Percentiles rank a stretch among this genome's conserved stretches.
These are phyloP conservation scores for Diaprepes abbreviatus DNA, from an alignment of 2,888 invertebrate genomes.

Conservation along the genomic window DNA sequence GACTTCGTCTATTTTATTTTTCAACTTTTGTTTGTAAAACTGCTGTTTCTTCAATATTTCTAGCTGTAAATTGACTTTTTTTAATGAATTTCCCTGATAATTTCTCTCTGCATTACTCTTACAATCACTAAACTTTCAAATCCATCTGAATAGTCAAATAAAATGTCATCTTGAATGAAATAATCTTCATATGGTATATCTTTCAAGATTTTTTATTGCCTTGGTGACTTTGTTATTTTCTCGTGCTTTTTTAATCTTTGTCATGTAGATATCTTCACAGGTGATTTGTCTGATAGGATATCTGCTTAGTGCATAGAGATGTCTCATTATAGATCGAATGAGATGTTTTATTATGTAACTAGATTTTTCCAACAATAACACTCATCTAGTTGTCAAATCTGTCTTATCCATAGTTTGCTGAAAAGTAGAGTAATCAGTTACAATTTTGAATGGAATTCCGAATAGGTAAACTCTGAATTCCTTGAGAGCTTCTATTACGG, in stretches of 20 bases:
- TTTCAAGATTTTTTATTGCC: slow-evolving; percentile 49
- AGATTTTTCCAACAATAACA: slow-evolving; percentile 57
- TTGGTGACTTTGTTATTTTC: slow-evolving; percentile 49
- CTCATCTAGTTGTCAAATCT: slow-evolving; percentile 55
- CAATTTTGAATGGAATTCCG: slow-evolving; percentile 8
- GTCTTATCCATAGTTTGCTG: slow-evolving; percentile 58
- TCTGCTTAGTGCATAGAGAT: slow-evolving; percentile 57
- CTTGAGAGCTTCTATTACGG: slow-evolving; percentile 42
- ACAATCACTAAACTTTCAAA: slow-evolving; percentile 57
- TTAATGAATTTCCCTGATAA: slow-evolving; percentile 60
- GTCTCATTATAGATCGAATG: slow-evolving; percentile 53
- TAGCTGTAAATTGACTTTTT: slow-evolving; percentile 61
- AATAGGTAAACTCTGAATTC: slow-evolving; percentile 57
- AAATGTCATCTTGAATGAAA: no score
- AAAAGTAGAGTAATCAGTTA: slow-evolving; percentile 47
- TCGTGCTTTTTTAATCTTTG: slow-evolving; percentile 48
- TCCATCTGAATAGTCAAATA: no score
- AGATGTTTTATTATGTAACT: slow-evolving; percentile 56
- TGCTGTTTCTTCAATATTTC: slow-evolving; percentile 51
- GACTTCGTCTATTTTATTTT: slow-evolving; percentile 52
- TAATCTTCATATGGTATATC: no score
- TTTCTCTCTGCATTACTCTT: slow-evolving; percentile 58
- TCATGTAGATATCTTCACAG: no score
- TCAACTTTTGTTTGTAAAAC: no score
- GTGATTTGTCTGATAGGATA: no score